phyloP scores from a whole-genome alignment of 1,140 invertebrate genomes.

The Formica exsecta region DNA sequence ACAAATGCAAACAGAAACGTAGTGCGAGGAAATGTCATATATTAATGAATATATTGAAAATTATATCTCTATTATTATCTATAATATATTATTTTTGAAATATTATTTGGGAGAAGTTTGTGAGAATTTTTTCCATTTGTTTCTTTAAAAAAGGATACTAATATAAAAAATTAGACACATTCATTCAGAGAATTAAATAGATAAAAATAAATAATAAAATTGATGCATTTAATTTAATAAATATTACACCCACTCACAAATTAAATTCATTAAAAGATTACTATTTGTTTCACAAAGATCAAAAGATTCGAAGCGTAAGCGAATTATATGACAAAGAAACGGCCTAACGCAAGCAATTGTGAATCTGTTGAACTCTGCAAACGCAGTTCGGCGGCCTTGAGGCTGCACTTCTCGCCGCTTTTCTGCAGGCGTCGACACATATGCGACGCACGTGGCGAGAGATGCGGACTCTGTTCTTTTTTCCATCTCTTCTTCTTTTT shows the following conservation, averaged over 20 bases:
- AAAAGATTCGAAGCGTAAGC: not conserved
- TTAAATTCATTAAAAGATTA: conserved; percentile 10
- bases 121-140: not conserved
- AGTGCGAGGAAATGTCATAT: not conserved
- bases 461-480: not conserved
- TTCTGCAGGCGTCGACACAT: conserved; percentile 65
- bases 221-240: not conserved
- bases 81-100: not conserved
- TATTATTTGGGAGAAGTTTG: not conserved
- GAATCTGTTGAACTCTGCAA: conserved; percentile 61
- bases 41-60: not conserved
- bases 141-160: not conserved
- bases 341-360: not conserved
- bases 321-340: conserved; percentile 25
- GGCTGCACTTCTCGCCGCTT: conserved; percentile 33
- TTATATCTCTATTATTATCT: not conserved
- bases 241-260: not conserved
- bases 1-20: not conserved
- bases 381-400: conserved; percentile 69
- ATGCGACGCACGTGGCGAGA: conserved; percentile 53
- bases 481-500: conserved; percentile 17
- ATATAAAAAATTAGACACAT: not conserved
- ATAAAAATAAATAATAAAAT: not conserved
- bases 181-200: not conserved
- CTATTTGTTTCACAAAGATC: not conserved